phyloP scores from a whole-genome alignment of 2,797 vertebrate genomes.

The Halcyon leucocephala region DNA sequence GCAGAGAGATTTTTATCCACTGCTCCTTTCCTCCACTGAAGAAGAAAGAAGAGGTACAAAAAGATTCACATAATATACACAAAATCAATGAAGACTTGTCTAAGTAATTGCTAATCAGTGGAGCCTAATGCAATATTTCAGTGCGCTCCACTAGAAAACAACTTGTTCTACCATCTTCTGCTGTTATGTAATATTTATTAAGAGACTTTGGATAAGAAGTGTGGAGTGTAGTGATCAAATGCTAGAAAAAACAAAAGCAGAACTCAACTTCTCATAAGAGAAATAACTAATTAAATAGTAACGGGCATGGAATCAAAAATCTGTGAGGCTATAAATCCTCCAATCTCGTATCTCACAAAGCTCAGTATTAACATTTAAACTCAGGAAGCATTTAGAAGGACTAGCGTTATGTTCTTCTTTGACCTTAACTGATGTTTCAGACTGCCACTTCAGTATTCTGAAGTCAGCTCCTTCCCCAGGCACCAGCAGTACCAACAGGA shows the following conservation, averaged over 20 bases:
- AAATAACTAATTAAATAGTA: slow-evolving; percentile 11
- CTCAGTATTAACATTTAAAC: slow-evolving; percentile 11
- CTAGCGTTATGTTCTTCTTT: not conserved
- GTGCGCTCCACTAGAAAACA: not conserved
- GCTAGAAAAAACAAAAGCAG: not conserved
- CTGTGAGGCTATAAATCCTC: not conserved
- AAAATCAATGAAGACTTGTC: not conserved
- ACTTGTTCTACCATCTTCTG: not conserved
- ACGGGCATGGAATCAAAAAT: not conserved
- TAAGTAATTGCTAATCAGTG: not conserved
- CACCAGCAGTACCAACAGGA: not conserved
- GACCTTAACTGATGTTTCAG: not conserved
- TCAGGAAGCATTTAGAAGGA: not conserved
- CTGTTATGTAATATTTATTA: not conserved
- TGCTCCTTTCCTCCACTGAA: not conserved
- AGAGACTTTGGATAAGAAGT: not conserved
- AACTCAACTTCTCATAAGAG: not conserved
- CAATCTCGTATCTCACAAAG: not conserved
- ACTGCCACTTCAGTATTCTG: not conserved
- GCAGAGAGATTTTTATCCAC: not conserved
- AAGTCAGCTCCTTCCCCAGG: not conserved
- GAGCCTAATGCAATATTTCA: not conserved
- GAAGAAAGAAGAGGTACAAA: not conserved
- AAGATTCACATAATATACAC: not conserved
- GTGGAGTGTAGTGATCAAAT: not conserved